Conservation (phyloP, 2,888 invertebrate species). For the Ischnura elegans region DNA sequence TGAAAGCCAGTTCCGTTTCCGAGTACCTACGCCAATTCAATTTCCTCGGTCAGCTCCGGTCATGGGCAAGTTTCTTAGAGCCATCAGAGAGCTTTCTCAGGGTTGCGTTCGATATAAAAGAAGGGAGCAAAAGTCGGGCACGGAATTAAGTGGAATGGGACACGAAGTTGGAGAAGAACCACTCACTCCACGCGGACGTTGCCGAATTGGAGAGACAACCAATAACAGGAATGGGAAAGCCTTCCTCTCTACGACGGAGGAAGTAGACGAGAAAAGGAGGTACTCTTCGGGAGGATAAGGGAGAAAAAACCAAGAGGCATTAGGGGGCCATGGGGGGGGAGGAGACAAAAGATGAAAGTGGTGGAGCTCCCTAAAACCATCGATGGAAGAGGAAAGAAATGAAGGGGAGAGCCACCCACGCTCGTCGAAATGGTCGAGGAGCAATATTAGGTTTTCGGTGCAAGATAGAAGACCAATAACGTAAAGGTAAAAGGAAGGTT, state of each 20-base stretch:
- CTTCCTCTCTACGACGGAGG: neutral
- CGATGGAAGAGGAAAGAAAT: neutral
- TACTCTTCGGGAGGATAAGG: neutral
- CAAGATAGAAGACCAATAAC: neutral
- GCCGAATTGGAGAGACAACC: conserved; percentile 27
- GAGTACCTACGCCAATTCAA: neutral
- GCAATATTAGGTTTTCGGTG: neutral
- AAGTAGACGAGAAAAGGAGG: neutral
- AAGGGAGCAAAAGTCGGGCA: neutral
- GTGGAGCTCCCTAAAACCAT: too few relatives aligned
- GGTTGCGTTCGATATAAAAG: neutral
- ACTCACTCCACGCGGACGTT: neutral
- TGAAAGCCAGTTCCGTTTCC: neutral
- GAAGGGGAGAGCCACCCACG: neutral
- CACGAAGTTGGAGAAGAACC: neutral
- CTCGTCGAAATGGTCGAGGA: neutral
- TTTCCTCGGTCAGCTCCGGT: neutral
- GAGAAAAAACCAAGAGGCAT: neutral
- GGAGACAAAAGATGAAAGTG: too few relatives aligned
- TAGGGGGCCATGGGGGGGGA: neutral
- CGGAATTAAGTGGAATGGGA: neutral
- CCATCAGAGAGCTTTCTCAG: neutral
- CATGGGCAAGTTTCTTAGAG: neutral
- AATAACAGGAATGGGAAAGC: neutral
- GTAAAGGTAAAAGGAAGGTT: neutral